phyloP scores from a whole-genome alignment of 1,140 invertebrate genomes.

The Sesamia nonagrioides region DNA sequence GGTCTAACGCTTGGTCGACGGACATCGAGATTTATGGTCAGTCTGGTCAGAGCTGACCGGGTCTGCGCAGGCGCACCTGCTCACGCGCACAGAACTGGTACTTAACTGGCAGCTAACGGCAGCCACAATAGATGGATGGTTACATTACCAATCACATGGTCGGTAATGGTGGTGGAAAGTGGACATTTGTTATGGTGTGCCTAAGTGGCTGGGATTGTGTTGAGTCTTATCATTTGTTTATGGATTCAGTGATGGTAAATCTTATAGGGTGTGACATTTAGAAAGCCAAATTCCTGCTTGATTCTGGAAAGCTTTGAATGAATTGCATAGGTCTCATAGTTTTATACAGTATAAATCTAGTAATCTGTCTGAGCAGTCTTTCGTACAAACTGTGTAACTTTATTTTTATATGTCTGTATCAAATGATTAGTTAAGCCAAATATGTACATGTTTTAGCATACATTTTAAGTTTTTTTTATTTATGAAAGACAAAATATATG shows the following conservation, averaged over 20 bases:
- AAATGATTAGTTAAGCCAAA: too few relatives aligned
- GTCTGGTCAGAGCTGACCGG: constrained; percentile 9
- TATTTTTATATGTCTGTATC: too few relatives aligned
- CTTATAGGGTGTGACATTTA: background rate
- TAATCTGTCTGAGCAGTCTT: too few relatives aligned
- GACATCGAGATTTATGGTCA: constrained; percentile 49
- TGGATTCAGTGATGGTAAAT: background rate
- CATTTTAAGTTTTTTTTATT: background rate
- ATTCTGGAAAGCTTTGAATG: background rate
- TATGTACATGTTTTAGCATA: too few relatives aligned
- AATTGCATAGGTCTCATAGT: background rate
- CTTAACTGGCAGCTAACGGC: constrained; percentile 34
- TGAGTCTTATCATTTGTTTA: constrained; percentile 7
- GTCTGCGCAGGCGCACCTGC: constrained; percentile 38
- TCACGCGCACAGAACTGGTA: constrained; percentile 12
- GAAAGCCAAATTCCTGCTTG: background rate
- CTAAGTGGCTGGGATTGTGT: background rate
- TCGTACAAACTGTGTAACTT: too few relatives aligned
- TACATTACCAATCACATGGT: background rate
- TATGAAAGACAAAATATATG: background rate
- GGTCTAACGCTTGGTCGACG: constrained; percentile 50
- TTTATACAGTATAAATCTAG: too few relatives aligned
- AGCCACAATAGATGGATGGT: constrained; percentile 17
- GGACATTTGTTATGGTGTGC: constrained; percentile 21
- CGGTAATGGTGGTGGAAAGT: constrained; percentile 14